Base-by-base conservation (phyloP, 2,113 vertebrate genomes). In the Rhinoderma darwinii region DNA sequence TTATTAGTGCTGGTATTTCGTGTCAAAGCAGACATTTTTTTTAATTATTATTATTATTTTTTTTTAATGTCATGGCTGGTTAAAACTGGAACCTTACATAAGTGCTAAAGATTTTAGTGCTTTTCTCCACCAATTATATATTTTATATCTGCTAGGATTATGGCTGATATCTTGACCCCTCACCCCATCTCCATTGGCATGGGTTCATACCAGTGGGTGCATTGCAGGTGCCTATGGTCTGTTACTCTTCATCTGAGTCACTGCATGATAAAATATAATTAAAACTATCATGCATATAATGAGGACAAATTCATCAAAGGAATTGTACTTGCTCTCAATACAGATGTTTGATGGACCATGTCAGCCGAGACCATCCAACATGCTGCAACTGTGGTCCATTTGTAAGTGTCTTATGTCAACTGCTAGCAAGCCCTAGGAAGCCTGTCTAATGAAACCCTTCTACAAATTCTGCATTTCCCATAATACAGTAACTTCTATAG, bases 31-130 rank as follows among this genome's bases (percentile, higher is more conserved):
- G 56, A 82, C 11, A 25, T 22, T 50, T 30, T 44, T 14, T 47
- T 30, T 76, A 47, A n/a, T n/a, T n/a, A n/a, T n/a, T n/a, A n/a
- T n/a, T n/a, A 39, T 22, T 39, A 8, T 47, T 77, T 77, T 47
- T 47, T 37, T 39, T 68, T 14, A 76, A 81, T 61, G 54, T 81
- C 54, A 59, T 61, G 56, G 20, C 44, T 79, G 22, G 37, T 32
- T 8, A n/a, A 27, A 30, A 82, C 37, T 63, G 39, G 51, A 82
- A 81, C 25, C 2, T 39, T 25, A 61, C 39, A 61, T 44, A 37
- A 61, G 43, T 43, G 30, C 25, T 43, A 80, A 27, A 30, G 37
- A 54, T 82, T 80, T 80, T 80, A 80, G 35, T 61, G 20, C 11
- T n/a, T 6, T 35, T 50, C 76, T 81, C 6, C 56, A 81, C 32